phyloP scores from a whole-genome alignment of 2,797 vertebrate species.

The Numenius phaeopus region DNA sequence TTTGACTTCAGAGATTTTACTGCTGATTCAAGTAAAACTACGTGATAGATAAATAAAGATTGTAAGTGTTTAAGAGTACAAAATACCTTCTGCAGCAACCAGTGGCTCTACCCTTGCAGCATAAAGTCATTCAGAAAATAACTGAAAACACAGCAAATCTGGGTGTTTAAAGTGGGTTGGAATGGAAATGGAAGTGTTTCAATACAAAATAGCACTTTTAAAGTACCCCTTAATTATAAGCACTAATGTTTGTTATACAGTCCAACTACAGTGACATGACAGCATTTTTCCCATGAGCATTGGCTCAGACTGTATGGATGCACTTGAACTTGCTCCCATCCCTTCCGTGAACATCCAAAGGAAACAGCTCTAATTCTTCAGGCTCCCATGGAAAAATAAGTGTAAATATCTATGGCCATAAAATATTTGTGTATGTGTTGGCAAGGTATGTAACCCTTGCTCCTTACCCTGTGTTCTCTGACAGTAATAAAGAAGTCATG shows the following conservation, averaged over 20 bases:
- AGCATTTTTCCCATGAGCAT: neutral
- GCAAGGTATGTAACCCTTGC: neutral
- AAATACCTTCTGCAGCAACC: neutral
- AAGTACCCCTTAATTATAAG: neutral
- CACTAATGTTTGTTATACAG: neutral
- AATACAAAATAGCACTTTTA: neutral
- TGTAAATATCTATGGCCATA: neutral
- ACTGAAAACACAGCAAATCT: neutral
- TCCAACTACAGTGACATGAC: neutral
- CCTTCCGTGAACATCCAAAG: neutral
- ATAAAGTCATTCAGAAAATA: neutral
- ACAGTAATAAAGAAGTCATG: neutral
- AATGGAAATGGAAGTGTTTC: neutral
- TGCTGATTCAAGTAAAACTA: slow-evolving; percentile 79
- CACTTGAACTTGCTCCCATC: neutral
- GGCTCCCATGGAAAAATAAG: neutral
- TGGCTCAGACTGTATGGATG: neutral
- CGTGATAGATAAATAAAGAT: slow-evolving; percentile 33
- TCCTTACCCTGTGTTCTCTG: neutral
- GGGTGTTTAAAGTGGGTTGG: neutral
- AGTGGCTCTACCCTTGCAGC: neutral
- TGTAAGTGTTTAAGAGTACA: neutral
- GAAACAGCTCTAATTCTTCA: neutral
- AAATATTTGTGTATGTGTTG: neutral
- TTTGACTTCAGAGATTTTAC: slow-evolving; percentile 70